Evolutionary conservation across 2,797 vertebrate genomes (phyloP).

Genomic region (Uromys caudimaculatus): DNA sequence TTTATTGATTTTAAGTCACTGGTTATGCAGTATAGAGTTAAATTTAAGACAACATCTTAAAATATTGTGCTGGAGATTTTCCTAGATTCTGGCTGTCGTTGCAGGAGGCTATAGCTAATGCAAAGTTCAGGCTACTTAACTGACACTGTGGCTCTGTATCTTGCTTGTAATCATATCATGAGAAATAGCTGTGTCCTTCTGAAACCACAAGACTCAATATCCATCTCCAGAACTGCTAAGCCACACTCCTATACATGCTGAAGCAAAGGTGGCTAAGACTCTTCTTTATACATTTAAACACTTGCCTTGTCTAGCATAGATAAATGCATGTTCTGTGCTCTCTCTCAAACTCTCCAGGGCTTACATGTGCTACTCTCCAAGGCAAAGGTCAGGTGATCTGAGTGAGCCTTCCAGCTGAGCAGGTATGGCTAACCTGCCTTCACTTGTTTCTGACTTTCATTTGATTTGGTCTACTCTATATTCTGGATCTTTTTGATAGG

Average conservation of each 20-base stretch:
- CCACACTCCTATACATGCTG: background rate
- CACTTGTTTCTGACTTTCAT: background rate
- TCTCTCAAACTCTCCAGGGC: background rate
- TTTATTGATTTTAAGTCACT: slow-evolving; percentile 4
- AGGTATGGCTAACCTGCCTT: background rate
- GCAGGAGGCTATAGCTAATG: background rate
- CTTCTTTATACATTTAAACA: slow-evolving; percentile 6
- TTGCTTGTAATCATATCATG: background rate
- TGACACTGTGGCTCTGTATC: background rate
- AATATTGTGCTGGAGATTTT: background rate
- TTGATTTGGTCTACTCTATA: background rate
- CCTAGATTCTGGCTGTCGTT: background rate
- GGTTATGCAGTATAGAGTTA: background rate
- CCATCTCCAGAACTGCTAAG: background rate
- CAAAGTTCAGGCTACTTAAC: background rate
- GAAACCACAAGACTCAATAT: background rate
- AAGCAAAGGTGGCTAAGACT: background rate
- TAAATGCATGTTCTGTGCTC: background rate
- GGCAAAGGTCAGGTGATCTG: background rate
- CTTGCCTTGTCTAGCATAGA: background rate
- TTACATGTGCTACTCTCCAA: background rate
- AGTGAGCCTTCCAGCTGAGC: background rate
- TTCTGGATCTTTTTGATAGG: background rate
- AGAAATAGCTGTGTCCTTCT: background rate
- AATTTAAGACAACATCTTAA: slow-evolving; percentile 7